phyloP scores from a whole-genome alignment of 2,888 invertebrate species.

The Drosophila austrosaltans region DNA sequence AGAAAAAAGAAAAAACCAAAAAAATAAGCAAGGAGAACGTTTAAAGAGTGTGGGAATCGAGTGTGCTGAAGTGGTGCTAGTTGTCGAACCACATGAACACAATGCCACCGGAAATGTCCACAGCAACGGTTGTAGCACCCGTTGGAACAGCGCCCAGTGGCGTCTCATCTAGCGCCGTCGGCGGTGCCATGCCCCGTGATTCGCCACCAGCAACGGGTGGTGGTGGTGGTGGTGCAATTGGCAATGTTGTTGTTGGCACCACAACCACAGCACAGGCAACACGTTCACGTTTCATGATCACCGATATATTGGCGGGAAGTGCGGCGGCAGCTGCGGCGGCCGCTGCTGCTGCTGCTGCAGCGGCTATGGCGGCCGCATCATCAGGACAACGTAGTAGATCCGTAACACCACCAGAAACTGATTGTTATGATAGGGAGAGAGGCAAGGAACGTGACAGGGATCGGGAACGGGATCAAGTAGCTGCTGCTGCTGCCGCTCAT shows the following conservation, averaged over 20 bases:
- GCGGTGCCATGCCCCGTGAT: constrained; percentile 33
- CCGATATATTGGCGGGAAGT: constrained; percentile 90
- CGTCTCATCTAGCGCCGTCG: constrained; percentile 36
- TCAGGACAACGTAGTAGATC: constrained; percentile 55
- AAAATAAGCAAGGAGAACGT: background rate
- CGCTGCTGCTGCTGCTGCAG: constrained; percentile 60
- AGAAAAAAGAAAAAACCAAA: background rate
- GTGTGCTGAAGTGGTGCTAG: constrained; percentile 13
- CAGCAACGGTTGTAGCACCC: constrained; percentile 69
- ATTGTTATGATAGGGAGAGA: constrained; percentile 43
- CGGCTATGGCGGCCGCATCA: constrained; percentile 59
- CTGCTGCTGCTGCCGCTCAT: constrained; percentile 60
- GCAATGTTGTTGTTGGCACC: constrained; percentile 2
- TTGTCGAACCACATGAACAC: constrained; percentile 75
- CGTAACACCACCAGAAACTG: constrained; percentile 53
- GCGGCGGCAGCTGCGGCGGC: constrained; percentile 83
- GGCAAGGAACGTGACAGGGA: constrained; percentile 8
- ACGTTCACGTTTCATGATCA: constrained; percentile 94
- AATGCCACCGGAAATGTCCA: constrained; percentile 82
- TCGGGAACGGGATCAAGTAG: constrained; percentile 32
- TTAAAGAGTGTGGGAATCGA: constrained; percentile 2
- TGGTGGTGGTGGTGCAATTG: constrained; percentile 2
- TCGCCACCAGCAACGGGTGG: constrained; percentile 41
- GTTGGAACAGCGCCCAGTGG: constrained; percentile 59
- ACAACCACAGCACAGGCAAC: constrained; percentile 84